Evolutionary conservation across 2,113 vertebrate genomes (phyloP).

Genomic region (Ceratotherium simum): DNA sequence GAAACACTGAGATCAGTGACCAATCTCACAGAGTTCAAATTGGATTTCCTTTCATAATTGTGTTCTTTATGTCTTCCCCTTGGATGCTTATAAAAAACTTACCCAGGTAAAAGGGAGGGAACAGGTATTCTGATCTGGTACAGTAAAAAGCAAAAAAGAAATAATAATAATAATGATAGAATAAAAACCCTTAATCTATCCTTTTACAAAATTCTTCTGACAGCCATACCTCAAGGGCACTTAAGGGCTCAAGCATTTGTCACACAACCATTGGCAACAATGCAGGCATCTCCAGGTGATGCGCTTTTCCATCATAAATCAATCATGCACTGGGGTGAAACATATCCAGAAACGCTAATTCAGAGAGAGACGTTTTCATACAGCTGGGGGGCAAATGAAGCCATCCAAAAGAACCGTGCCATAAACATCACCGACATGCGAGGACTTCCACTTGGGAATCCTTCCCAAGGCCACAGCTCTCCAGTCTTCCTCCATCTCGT

Average conservation of each 20-base stretch:
- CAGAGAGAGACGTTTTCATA: slow-evolving; percentile 65
- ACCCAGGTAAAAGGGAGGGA: slow-evolving; percentile 53
- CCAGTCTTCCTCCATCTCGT: background rate
- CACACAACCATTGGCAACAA: slow-evolving; percentile 43
- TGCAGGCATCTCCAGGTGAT: slow-evolving; percentile 64
- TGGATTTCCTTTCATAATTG: slow-evolving; percentile 74
- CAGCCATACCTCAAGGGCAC: slow-evolving; percentile 83
- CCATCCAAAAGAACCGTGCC: slow-evolving; percentile 70
- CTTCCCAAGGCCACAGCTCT: slow-evolving; percentile 64
- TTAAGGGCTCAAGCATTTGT: slow-evolving; percentile 80
- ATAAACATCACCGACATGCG: slow-evolving; percentile 69
- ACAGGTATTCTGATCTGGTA: background rate
- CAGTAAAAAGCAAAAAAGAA: background rate
- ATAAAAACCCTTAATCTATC: slow-evolving; percentile 75
- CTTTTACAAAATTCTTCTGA: slow-evolving; percentile 78
- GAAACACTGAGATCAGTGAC: background rate
- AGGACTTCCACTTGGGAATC: slow-evolving; percentile 58
- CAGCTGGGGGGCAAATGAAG: slow-evolving; percentile 69
- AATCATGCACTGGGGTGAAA: slow-evolving; percentile 77
- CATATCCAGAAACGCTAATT: slow-evolving; percentile 75
- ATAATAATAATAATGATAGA: background rate
- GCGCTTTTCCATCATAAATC: slow-evolving; percentile 10
- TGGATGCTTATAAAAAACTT: slow-evolving; percentile 74
- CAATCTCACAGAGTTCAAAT: background rate
- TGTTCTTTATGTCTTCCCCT: background rate